A percentile compares a stretch with the other conserved stretches of the same genome.
Conservation (phyloP, 2,113 vertebrate genomes). For the Capreolus pygargus region DNA sequence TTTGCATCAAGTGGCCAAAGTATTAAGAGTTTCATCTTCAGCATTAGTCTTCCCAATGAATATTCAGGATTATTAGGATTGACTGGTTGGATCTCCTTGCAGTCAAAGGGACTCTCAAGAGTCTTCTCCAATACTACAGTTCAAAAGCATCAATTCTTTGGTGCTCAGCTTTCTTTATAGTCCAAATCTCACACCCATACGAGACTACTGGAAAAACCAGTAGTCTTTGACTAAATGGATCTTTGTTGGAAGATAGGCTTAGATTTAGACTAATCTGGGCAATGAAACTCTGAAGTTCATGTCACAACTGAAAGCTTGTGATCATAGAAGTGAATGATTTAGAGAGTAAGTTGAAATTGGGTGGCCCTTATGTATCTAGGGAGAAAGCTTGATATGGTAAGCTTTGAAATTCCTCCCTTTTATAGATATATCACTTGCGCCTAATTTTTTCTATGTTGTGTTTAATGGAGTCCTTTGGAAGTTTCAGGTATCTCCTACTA, state of each 20-base stretch:
- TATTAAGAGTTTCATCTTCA: background rate
- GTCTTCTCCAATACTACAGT: background rate
- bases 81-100: background rate
- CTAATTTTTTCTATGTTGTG: background rate
- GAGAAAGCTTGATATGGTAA: background rate
- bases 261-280: background rate
- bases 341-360: background rate
- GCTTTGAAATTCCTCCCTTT: background rate
- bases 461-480: background rate
- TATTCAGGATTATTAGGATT: background rate
- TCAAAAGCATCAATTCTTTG: background rate
- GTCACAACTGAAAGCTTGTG: background rate
- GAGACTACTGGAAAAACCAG: background rate
- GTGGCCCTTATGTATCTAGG: background rate
- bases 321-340: background rate
- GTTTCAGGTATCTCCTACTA: background rate
- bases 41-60: background rate
- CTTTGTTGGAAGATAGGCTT: background rate
- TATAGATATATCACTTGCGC: background rate
- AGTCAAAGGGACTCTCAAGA: background rate
- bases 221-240: background rate
- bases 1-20: background rate
- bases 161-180: background rate
- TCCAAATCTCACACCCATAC: background rate
- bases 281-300: background rate